Evolutionary conservation across 2,888 invertebrate species (phyloP).

Genomic region (Gonocerus acuteangulatus): DNA sequence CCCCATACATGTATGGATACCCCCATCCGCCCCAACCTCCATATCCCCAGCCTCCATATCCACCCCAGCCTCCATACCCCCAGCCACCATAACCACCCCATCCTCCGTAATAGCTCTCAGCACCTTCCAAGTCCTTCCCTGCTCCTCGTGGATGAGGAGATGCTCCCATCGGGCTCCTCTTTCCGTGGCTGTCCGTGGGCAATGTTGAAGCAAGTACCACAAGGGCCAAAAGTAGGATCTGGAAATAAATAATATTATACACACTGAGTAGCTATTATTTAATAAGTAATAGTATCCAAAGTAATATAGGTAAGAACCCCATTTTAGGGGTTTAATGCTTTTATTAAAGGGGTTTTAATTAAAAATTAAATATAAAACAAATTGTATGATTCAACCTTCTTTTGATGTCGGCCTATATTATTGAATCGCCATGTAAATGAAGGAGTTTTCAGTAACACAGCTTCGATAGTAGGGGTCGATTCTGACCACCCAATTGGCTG

Average conservation of each 20-base stretch:
- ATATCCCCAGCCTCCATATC: not conserved
- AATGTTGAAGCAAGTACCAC: not conserved
- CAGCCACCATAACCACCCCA: not conserved
- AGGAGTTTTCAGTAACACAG: too few relatives aligned
- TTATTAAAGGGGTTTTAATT: too few relatives aligned
- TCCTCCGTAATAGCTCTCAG: not conserved
- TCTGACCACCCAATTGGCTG: too few relatives aligned
- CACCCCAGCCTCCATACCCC: not conserved
- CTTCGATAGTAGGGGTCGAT: too few relatives aligned
- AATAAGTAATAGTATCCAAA: too few relatives aligned
- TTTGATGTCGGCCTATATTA: too few relatives aligned
- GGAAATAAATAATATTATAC: not conserved
- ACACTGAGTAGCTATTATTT: too few relatives aligned
- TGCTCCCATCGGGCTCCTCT: not conserved
- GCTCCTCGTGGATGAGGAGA: not conserved
- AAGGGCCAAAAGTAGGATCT: not conserved
- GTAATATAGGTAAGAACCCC: too few relatives aligned
- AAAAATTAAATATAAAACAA: too few relatives aligned
- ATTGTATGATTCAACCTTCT: too few relatives aligned
- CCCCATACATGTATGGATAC: not conserved
- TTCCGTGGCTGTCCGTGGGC: not conserved
- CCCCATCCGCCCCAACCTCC: not conserved
- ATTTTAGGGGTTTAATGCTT: too few relatives aligned
- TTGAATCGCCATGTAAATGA: too few relatives aligned
- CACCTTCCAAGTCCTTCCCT: constrained; percentile 1